Base-by-base conservation (phyloP, 2,888 invertebrate genomes). In the Catocala fraxini region DNA sequence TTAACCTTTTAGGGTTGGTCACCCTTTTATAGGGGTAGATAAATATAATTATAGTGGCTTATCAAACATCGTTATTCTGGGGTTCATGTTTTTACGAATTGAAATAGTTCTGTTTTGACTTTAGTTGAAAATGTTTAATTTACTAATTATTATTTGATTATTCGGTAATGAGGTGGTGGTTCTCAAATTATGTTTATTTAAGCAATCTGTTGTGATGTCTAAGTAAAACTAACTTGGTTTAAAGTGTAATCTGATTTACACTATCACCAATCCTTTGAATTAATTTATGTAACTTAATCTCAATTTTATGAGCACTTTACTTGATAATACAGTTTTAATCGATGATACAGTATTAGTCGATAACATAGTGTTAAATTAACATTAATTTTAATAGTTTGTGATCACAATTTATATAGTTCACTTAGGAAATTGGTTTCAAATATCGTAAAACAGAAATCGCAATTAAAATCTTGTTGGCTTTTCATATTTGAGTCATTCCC, bases 1-100 rank as follows among this genome's bases (percentile, higher is more conserved):
- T 57, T 65, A 73, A 56, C 70, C 73, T 68, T 74, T 71, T 73
- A 63, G 68, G 69, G 70, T 64, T 58, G 52, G 70, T 49, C 63
- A 46, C 71, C 70, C 73, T 59, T 75, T 70, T 71, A 72, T 66
- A 42, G 52, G 63, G 60, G 56, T 48, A 11, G 65, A 63, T 73
- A 72, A 75, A 75, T 76, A 73, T 69, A 68, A 66, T 62, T 55
- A 54, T 42, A 45, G 49, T 55, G 59, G 34, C 43, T 65, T 57
- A 60, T 63, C 62, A 60, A 68, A 71, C 60, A 60, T 61, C 42
- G 48, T 54, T 66, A 55, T 49, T 42, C 46, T 48, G 13, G 59
- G 62, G 57, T 47, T 53, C 13, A 13, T 35, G 51, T 35, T 15
- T 42, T 42, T 42, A 11, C 10, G 10, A 42, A 42, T 42, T 10